These are phyloP conservation scores for Eupleurogrammus muticus DNA, from an alignment of 2,797 vertebrate species.

Conservation along the genomic window DNA sequence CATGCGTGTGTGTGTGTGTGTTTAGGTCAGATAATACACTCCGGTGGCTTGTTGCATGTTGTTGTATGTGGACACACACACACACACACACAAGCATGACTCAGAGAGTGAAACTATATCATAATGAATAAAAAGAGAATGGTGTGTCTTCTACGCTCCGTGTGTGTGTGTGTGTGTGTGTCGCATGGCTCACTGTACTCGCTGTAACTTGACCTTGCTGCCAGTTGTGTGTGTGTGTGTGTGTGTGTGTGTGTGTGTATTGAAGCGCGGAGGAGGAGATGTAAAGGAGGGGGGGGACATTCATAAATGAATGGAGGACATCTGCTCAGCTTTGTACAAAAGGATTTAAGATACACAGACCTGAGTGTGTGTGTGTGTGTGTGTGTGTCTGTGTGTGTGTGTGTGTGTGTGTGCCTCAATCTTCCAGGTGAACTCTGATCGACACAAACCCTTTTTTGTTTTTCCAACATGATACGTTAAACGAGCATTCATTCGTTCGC, in stretches of 20 bases:
- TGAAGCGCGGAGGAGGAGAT: slow-evolving; percentile 40
- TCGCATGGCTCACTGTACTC: slow-evolving; percentile 91
- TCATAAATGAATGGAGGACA: slow-evolving; percentile 99
- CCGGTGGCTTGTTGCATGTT: slow-evolving; percentile 10
- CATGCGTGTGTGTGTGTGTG: slow-evolving; percentile 11
- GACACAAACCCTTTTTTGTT: slow-evolving; percentile 39
- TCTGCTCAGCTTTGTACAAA: slow-evolving; percentile 94
- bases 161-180: slow-evolving; percentile 54
- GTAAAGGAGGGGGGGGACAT: slow-evolving; percentile 82
- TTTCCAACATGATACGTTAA: too few relatives aligned
- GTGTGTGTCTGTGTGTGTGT: slow-evolving; percentile 9
- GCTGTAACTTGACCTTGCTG: slow-evolving; percentile 95
- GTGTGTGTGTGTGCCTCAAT: slow-evolving; percentile 3
- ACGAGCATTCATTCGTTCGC: too few relatives aligned
- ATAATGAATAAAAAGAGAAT: slow-evolving; percentile 35
- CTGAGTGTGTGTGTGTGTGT: slow-evolving; percentile 46
- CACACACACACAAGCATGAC: slow-evolving; percentile 18
- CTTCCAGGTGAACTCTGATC: slow-evolving; percentile 44
- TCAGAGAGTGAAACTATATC: slow-evolving; percentile 29
- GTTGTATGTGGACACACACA: not conserved
- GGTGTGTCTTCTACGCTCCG: not conserved
- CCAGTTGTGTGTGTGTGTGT: slow-evolving; percentile 83
- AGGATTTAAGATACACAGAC: slow-evolving; percentile 90
- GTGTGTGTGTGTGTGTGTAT: slow-evolving; percentile 41
- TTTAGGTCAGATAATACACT: slow-evolving; percentile 10